Evolutionary conservation across 2,888 invertebrate genomes (phyloP).

Genomic region (Euzetes globulus): DNA sequence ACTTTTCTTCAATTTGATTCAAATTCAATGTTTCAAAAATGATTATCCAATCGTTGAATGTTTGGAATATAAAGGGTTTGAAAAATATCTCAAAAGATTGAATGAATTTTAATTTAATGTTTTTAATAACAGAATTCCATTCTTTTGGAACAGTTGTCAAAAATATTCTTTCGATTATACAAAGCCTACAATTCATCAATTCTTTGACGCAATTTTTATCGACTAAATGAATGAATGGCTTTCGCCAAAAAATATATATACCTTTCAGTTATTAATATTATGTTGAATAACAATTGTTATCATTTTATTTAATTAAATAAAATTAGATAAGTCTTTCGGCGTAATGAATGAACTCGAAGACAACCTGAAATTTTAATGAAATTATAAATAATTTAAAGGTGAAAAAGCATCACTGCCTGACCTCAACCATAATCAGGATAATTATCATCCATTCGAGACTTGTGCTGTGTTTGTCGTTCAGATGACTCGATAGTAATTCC

Average conservation of each 20-base stretch:
- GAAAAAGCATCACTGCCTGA: slow-evolving; percentile 47
- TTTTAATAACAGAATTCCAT: not conserved
- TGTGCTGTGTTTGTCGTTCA: slow-evolving; percentile 85
- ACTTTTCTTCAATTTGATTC: slow-evolving; percentile 16
- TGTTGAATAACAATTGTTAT: too few relatives aligned
- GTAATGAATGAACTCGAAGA: slow-evolving; percentile 39
- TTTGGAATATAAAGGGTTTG: slow-evolving; percentile 14
- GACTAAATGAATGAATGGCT: too few relatives aligned
- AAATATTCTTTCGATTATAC: slow-evolving; percentile 37
- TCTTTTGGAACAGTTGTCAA: slow-evolving; percentile 34
- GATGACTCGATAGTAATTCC: slow-evolving; percentile 75
- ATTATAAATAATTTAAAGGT: not conserved
- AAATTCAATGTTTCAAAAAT: slow-evolving; percentile 23
- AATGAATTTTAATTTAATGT: not conserved
- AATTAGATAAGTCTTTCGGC: slow-evolving; percentile 32
- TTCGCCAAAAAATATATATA: too few relatives aligned
- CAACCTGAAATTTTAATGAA: slow-evolving; percentile 36
- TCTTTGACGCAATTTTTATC: slow-evolving; percentile 36
- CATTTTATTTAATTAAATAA: too few relatives aligned
- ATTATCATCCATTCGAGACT: slow-evolving; percentile 97
- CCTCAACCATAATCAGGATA: slow-evolving; percentile 86
- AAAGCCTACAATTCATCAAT: slow-evolving; percentile 34
- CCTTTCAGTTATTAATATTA: too few relatives aligned
- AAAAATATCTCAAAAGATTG: not conserved
- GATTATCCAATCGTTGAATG: slow-evolving; percentile 23